Conservation (phyloP, 2,797 vertebrate species). For the Eulemur albifrons region DNA sequence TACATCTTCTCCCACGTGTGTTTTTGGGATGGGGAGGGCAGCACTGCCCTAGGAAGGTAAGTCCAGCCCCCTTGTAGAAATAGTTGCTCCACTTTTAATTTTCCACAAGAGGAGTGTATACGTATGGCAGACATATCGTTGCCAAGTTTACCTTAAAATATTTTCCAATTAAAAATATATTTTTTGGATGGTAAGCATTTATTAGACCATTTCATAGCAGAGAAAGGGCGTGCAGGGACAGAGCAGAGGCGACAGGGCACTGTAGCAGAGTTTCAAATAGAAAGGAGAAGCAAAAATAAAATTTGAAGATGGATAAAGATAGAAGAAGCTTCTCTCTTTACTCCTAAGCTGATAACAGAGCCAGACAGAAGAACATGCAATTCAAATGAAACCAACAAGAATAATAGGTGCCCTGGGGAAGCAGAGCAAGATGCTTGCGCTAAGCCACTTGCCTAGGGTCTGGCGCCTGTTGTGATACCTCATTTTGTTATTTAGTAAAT, state of each 20-base stretch:
- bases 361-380: background rate
- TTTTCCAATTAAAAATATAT: background rate
- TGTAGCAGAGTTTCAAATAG: background rate
- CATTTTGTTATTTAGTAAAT: background rate
- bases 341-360: background rate
- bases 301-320: background rate
- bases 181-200: background rate
- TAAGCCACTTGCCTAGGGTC: background rate
- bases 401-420: fast-evolving
- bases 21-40: background rate
- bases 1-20: fast-evolving
- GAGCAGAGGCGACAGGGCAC: background rate
- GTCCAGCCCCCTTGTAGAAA: fast-evolving
- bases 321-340: background rate
- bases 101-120: background rate
- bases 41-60: background rate
- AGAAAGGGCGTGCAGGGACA: background rate
- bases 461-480: background rate
- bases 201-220: background rate
- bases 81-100: background rate
- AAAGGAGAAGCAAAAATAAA: background rate
- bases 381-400: background rate
- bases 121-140: background rate
- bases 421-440: background rate
- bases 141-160: background rate